These are phyloP conservation scores for Vireo altiloquus DNA, from an alignment of 2,113 vertebrate species.

Conservation along the genomic window DNA sequence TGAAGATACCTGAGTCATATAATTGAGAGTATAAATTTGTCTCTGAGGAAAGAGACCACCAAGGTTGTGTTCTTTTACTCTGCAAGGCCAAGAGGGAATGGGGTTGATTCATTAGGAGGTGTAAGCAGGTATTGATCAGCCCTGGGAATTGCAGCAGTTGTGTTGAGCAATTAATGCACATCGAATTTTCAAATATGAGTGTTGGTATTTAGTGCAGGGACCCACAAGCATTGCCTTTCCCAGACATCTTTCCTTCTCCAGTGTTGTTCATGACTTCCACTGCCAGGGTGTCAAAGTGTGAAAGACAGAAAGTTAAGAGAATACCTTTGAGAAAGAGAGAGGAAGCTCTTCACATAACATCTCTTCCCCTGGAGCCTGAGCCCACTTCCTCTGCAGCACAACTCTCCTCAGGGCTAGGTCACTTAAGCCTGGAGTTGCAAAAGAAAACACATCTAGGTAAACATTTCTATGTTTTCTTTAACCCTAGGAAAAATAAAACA, in stretches of 20 bases:
- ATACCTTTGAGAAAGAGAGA: not conserved
- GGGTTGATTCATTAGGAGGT: not conserved
- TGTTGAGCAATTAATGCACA: not conserved
- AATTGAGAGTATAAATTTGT: not conserved
- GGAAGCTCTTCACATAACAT: not conserved
- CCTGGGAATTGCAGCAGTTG: not conserved
- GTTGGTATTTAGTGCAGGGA: not conserved
- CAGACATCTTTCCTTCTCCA: not conserved
- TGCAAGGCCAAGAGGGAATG: rapidly evolving
- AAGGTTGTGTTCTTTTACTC: not conserved
- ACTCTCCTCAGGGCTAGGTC: not conserved
- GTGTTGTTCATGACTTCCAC: not conserved
- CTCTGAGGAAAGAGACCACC: not conserved
- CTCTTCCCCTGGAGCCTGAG: not conserved
- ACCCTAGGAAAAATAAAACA: not conserved
- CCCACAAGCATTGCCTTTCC: not conserved
- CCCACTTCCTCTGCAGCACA: not conserved
- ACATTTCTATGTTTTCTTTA: not conserved
- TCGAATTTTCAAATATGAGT: not conserved
- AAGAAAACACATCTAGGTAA: not conserved
- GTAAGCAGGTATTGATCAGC: not conserved
- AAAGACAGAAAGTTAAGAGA: not conserved
- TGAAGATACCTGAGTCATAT: not conserved
- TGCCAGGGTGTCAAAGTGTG: not conserved
- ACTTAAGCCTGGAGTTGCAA: not conserved